Base-by-base conservation (phyloP, 2,888 invertebrate genomes). In the Andricus curvator region DNA sequence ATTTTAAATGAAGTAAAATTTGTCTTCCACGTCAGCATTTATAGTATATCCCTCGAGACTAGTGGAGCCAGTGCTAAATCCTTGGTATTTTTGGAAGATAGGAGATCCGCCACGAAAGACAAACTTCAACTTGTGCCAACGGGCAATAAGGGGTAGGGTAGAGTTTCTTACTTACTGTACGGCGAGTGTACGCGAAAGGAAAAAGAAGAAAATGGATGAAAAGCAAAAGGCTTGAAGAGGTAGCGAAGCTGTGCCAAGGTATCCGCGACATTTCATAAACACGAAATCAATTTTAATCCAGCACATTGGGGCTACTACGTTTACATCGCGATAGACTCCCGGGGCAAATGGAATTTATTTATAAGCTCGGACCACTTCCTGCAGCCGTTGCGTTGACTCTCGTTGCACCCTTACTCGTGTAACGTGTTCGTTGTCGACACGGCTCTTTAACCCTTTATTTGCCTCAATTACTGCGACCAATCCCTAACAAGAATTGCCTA, bases 271-370 rank as follows among this genome's bases (percentile, higher is more conserved):
- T 89, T 88, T 89, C 89, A 87, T 62, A 90, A 91, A 90, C 91
- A 91, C 78, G 85, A 89, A 89, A 91, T 91, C 90, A 91, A 89
- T 91, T 91, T 91, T 89, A 88, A 90, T 90, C 88, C 79, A 81
- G 64, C 83, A 80, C 62, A 65, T 25, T 22, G 44, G 20, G 37
- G n/a, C 22, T 25, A 41, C 70, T 70, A 70, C 80, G 77, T 66
- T 68, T 66, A 20, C 48, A 86, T 85, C 17, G 25, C 25, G 25
- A 62, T 22, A 6, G 62, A 62, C 62, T 25, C 25, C 13, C 62
- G 17, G 25, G 62, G 62, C 62, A 62, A 62, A 62, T 87, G 84
- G 83, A 83, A 88, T 87, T 89, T 91, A 91, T 91, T 90, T 91
- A 90, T 90, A 91, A 89, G 83, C 84, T 65, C 81, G 78, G 78